Percentiles rank a stretch among this genome's conserved stretches.
phyloP scores from a whole-genome alignment of 2,888 invertebrate species.

The Osmoderma eremita region DNA sequence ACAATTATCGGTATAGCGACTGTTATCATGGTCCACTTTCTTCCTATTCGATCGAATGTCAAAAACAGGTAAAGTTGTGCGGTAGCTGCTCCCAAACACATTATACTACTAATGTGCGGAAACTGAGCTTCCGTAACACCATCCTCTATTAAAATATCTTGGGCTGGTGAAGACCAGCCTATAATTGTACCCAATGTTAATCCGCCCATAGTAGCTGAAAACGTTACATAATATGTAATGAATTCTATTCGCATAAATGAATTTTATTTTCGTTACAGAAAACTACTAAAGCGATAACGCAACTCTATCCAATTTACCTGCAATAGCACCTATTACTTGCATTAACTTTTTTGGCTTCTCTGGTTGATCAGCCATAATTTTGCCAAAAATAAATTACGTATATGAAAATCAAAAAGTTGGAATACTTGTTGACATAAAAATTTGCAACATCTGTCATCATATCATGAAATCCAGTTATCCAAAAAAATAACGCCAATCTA shows the following conservation, averaged over 20 bases:
- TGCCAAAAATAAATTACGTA: not conserved
- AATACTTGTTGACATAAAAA: conserved; percentile 12
- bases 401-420: not conserved
- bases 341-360: conserved; percentile 31
- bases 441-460: not conserved
- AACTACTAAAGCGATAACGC: not conserved
- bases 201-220: conserved; percentile 54
- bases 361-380: conserved; percentile 14
- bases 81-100: conserved; percentile 50
- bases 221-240: not conserved
- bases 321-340: conserved; percentile 45
- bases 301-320: conserved; percentile 43
- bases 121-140: conserved; percentile 44
- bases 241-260: too few species aligned
- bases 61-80: conserved; percentile 46
- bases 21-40: conserved; percentile 52
- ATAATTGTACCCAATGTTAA: conserved; percentile 60
- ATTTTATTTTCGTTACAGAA: not conserved
- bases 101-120: conserved; percentile 48
- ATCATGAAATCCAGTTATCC: not conserved
- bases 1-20: conserved; percentile 49
- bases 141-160: conserved; percentile 59
- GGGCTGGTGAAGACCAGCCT: conserved; percentile 65
- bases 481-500: not conserved
- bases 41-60: conserved; percentile 45